Percentiles rank a stretch among this genome's conserved stretches.
phyloP scores from a whole-genome alignment of 2,797 vertebrate species.

The Lerista edwardsae region DNA sequence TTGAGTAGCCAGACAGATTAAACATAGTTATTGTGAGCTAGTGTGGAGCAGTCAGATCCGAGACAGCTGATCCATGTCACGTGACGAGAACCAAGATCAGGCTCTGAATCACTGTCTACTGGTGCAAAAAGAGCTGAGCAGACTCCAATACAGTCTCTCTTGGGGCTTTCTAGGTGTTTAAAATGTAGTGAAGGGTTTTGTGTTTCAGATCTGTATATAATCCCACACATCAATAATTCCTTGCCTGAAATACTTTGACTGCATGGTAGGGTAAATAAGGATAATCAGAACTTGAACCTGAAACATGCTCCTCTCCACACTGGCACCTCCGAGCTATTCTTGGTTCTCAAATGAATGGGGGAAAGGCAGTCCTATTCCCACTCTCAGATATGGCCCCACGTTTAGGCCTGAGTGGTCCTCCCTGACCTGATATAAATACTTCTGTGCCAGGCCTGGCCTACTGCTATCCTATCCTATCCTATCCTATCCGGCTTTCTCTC shows the following conservation, averaged over 20 bases:
- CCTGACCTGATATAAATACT: not conserved
- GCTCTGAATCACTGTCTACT: not conserved
- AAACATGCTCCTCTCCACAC: no score
- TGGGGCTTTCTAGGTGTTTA: no score
- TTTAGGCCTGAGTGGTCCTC: not conserved
- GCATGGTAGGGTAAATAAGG: no score
- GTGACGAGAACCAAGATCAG: slow-evolving; percentile 54
- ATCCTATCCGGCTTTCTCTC: not conserved
- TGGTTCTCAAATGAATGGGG: not conserved
- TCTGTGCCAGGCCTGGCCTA: not conserved
- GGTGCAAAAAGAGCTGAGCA: no score
- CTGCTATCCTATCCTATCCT: not conserved
- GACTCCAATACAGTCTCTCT: no score
- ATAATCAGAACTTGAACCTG: no score
- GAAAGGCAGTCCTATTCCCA: not conserved
- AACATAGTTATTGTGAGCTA: not conserved
- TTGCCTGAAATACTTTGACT: no score
- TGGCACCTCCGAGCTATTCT: not conserved
- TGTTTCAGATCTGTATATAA: no score
- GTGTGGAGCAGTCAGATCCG: slow-evolving; percentile 59
- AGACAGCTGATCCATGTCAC: slow-evolving; percentile 62
- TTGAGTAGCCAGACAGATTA: not conserved
- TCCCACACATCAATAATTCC: no score
- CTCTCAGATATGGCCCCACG: not conserved
- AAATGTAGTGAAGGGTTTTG: no score